Percentiles rank a stretch among this genome's conserved stretches.
These are phyloP conservation scores for Psilopsiagon aymara DNA, from an alignment of 2,113 vertebrate genomes.

Conservation along the genomic window DNA sequence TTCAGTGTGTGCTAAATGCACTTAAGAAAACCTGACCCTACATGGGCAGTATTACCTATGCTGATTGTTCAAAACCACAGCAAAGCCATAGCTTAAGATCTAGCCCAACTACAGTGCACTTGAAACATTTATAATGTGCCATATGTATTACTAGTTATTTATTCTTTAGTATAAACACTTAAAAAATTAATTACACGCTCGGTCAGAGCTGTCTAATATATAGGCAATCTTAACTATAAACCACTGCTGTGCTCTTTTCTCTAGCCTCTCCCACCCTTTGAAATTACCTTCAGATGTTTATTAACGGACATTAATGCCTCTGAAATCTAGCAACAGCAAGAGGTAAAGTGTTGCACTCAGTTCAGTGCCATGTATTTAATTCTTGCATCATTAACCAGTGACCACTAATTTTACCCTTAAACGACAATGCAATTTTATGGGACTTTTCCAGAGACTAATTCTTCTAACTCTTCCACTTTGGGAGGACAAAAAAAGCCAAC, in stretches of 20 bases:
- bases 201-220: slow-evolving; percentile 65
- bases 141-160: slow-evolving; percentile 46
- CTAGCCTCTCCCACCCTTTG: slow-evolving; percentile 29
- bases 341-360: background rate
- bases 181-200: slow-evolving; percentile 74
- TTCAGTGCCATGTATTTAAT: slow-evolving; percentile 25
- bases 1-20: background rate
- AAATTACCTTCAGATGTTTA: slow-evolving; percentile 65
- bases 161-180: slow-evolving; percentile 60
- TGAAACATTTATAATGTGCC: slow-evolving; percentile 27
- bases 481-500: background rate
- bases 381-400: slow-evolving; percentile 23
- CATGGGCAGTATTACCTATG: background rate
- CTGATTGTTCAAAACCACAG: background rate
- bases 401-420: slow-evolving; percentile 49
- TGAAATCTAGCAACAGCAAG: slow-evolving; percentile 36
- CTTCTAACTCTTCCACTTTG: background rate
- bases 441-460: background rate
- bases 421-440: background rate
- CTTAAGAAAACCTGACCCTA: background rate
- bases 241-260: background rate
- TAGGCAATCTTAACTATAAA: slow-evolving; percentile 53
- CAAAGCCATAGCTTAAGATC: background rate
- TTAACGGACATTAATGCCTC: slow-evolving; percentile 45
- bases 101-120: background rate